Percentiles rank a stretch among this genome's conserved stretches.
These are phyloP conservation scores for Bombus soroeensis DNA, from an alignment of 1,140 invertebrate genomes.

Conservation along the genomic window DNA sequence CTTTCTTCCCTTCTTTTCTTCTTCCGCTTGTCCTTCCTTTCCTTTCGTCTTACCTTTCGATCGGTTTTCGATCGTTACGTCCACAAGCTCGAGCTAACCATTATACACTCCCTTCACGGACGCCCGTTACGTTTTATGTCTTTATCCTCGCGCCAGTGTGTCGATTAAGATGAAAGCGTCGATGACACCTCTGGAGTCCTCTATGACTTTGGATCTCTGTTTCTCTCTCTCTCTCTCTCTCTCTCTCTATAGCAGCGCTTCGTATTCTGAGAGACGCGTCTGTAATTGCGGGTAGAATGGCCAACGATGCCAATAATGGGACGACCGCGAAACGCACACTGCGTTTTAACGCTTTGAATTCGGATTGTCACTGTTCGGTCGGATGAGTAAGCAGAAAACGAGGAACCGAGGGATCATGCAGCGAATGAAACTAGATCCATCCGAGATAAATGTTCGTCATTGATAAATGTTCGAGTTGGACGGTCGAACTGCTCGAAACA, in stretches of 20 bases:
- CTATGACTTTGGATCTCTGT: conserved; percentile 32
- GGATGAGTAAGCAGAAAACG: neutral
- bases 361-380: neutral
- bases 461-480: no score
- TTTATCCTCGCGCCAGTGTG: conserved; percentile 72
- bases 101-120: conserved; percentile 69
- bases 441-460: no score
- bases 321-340: conserved; percentile 1
- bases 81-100: conserved; percentile 43
- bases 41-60: conserved; percentile 18
- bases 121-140: conserved; percentile 79
- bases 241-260: neutral
- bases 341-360: conserved; percentile 13
- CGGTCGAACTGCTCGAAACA: neutral
- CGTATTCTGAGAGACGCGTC: conserved; percentile 27
- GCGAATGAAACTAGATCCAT: neutral
- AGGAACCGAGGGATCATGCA: neutral
- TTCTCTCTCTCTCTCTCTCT: no score
- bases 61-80: conserved; percentile 43
- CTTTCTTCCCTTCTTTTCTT: neutral
- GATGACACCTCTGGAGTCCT: conserved; percentile 41
- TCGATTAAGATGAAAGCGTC: conserved; percentile 71
- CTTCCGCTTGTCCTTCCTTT: neutral
- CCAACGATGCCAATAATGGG: conserved; percentile 34
- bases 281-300: conserved; percentile 48